A percentile compares a stretch with the other conserved stretches of the same genome.
Conservation (phyloP, 2,888 invertebrate species). For the Rhagium mordax region DNA sequence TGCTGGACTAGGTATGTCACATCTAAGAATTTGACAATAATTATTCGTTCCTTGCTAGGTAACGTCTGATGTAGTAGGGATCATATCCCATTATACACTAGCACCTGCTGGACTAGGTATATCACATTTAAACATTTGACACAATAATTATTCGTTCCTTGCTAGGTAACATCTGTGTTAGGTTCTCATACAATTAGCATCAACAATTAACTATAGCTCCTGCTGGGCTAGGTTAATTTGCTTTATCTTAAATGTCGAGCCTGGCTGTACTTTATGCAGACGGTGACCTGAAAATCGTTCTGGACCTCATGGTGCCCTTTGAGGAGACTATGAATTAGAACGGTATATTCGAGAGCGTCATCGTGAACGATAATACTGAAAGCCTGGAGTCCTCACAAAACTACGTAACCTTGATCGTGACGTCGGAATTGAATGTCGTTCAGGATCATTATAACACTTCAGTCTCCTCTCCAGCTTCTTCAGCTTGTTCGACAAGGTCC, state of each 20-base stretch:
- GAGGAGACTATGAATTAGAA: background rate
- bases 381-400: background rate
- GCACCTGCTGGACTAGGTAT: too few species aligned
- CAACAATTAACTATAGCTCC: background rate
- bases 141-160: background rate
- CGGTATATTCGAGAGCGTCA: background rate
- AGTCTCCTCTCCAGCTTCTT: conserved; percentile 9
- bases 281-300: background rate
- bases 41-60: too few species aligned
- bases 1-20: too few species aligned
- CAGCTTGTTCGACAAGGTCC: background rate
- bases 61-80: too few species aligned
- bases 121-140: too few species aligned
- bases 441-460: conserved; percentile 4
- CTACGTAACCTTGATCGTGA: background rate
- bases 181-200: too few species aligned
- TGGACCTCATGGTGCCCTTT: background rate
- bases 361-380: background rate
- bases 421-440: background rate
- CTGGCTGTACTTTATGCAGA: too few species aligned
- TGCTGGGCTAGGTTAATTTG: background rate
- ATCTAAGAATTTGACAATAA: too few species aligned
- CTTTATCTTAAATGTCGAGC: background rate
- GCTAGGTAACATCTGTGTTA: background rate
- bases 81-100: too few species aligned